phyloP scores from a whole-genome alignment of 2,888 invertebrate genomes.

The Polymixis lichenea region DNA sequence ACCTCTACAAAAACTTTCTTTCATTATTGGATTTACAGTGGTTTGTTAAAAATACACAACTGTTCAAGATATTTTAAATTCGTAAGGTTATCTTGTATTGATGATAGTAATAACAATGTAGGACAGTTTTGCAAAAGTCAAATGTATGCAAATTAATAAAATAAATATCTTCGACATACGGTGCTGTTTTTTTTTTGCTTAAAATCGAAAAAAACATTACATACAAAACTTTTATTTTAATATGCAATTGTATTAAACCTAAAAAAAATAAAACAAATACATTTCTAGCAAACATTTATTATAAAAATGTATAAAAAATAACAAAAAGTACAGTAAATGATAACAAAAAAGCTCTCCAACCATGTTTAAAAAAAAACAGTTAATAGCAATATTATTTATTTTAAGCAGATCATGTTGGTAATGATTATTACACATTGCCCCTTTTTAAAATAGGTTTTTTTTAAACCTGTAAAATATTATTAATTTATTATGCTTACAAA shows the following conservation, averaged over 20 bases:
- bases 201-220: neutral
- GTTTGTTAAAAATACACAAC: neutral
- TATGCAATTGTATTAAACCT: neutral
- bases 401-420: slow-evolving; percentile 20
- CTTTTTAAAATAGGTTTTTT: slow-evolving; percentile 16
- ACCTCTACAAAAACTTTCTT: neutral
- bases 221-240: neutral
- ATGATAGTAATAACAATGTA: neutral
- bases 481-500: slow-evolving; percentile 41
- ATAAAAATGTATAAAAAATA: slow-evolving; percentile 73
- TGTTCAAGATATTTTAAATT: neutral
- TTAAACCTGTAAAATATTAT: slow-evolving; percentile 5
- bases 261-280: slow-evolving; percentile 26
- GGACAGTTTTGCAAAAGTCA: slow-evolving; percentile 8
- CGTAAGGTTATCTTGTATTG: neutral
- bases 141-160: slow-evolving; percentile 23
- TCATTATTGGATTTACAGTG: neutral
- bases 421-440: slow-evolving; percentile 4
- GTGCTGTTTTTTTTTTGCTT: neutral
- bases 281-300: slow-evolving; percentile 69
- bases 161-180: slow-evolving; percentile 37
- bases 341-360: slow-evolving; percentile 55
- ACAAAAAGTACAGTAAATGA: slow-evolving; percentile 62
- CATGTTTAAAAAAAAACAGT: slow-evolving; percentile 24
- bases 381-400: slow-evolving; percentile 36